Conservation (phyloP, 2,888 invertebrate genomes). For the Spisula solida region DNA sequence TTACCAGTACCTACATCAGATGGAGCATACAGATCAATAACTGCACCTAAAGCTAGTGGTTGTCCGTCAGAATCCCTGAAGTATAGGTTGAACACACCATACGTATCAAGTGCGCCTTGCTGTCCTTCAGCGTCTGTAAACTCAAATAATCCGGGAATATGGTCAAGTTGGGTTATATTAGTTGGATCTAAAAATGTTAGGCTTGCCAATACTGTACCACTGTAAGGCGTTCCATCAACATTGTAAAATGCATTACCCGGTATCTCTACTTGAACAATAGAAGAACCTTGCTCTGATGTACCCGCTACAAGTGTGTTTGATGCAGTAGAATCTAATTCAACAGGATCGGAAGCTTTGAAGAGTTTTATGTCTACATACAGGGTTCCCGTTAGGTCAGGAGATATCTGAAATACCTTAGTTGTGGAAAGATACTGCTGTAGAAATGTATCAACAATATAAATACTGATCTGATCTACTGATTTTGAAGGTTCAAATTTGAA, state of each 20-base stretch:
- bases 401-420: not conserved
- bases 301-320: not conserved
- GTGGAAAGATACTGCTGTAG: not conserved
- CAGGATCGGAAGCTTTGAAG: not conserved
- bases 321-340: conserved; percentile 17
- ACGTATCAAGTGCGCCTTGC: not conserved
- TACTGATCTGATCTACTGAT: not conserved
- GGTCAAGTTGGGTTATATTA: not conserved
- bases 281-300: not conserved
- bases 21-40: not conserved
- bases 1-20: not conserved
- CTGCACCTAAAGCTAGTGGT: not conserved
- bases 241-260: conserved; percentile 15
- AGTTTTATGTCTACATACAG: conserved; percentile 2
- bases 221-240: conserved; percentile 8
- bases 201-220: not conserved
- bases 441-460: not conserved
- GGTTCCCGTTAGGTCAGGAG: not conserved
- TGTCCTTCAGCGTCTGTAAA: conserved; percentile 18
- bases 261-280: conserved; percentile 21
- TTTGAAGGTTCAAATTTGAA: not conserved
- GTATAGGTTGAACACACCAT: conserved; percentile 13
- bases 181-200: conserved; percentile 27
- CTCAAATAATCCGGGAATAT: conserved; percentile 8
- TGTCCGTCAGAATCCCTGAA: not conserved